These are phyloP conservation scores for Clunio marinus DNA, from an alignment of 2,888 invertebrate genomes.

Conservation along the genomic window DNA sequence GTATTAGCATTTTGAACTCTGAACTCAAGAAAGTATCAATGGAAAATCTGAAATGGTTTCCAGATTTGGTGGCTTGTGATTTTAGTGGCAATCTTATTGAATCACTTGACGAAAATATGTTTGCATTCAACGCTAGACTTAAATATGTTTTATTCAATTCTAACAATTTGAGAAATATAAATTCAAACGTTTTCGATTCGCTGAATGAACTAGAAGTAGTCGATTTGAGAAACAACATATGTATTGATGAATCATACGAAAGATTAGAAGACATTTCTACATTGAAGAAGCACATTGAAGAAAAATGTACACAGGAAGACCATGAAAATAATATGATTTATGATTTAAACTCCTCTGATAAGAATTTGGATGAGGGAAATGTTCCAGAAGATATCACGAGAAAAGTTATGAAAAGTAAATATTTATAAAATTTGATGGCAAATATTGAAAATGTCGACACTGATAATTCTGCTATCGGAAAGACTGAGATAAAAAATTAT, in stretches of 20 bases:
- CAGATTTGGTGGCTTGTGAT: neutral
- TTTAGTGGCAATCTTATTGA: neutral
- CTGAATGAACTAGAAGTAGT: neutral
- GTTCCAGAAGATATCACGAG: too few species aligned
- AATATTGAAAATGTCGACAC: too few species aligned
- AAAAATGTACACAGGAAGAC: too few species aligned
- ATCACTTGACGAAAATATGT: neutral
- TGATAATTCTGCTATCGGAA: too few species aligned
- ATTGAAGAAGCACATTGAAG: neutral
- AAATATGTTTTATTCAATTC: neutral
- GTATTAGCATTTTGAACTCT: neutral
- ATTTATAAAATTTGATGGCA: too few species aligned
- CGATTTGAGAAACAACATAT: neutral
- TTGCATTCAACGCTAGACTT: neutral
- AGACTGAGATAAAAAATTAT: too few species aligned
- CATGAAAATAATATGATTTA: too few species aligned
- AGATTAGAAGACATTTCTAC: neutral
- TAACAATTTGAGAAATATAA: neutral
- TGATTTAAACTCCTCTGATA: too few species aligned
- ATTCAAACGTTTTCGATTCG: neutral
- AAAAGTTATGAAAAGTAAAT: too few species aligned
- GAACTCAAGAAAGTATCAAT: neutral
- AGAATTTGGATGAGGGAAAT: too few species aligned
- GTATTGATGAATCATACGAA: neutral
- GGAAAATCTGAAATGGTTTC: neutral